Evolutionary conservation across 92 coral and sea anemone species (phyloP).

Genomic region (Epizoanthus scotinus): DNA sequence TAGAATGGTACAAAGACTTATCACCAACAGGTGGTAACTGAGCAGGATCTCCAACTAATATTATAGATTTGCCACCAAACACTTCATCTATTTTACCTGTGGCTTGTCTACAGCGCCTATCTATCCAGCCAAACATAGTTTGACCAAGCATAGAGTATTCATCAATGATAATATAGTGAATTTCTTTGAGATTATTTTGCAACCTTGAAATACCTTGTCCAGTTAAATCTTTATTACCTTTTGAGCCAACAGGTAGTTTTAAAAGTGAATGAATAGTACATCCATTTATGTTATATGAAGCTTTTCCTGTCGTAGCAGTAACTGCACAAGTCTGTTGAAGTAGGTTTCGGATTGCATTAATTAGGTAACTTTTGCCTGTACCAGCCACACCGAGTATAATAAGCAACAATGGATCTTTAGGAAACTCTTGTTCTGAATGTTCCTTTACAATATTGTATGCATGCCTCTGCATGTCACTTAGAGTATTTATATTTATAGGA

Average conservation of each 20-base stretch:
- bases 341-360: constrained; percentile 49
- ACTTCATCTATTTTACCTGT: constrained; percentile 47
- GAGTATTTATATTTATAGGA: constrained; percentile 23
- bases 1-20: constrained; percentile 58
- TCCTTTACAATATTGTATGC: constrained; percentile 34
- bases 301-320: constrained; percentile 48
- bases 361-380: constrained; percentile 14
- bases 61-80: constrained; percentile 60
- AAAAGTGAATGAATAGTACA: constrained; percentile 54
- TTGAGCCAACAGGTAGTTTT: constrained; percentile 50
- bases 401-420: neutral
- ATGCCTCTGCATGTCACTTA: constrained; percentile 34
- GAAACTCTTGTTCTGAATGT: constrained; percentile 36
- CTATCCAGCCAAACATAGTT: constrained; percentile 60
- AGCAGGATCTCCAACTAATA: constrained; percentile 55
- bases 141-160: constrained; percentile 61
- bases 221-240: constrained; percentile 41
- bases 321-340: constrained; percentile 40
- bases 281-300: constrained; percentile 48
- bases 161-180: constrained; percentile 45
- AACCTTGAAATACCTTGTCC: constrained; percentile 42
- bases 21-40: constrained; percentile 54
- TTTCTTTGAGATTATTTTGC: constrained; percentile 44
- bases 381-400: constrained; percentile 46
- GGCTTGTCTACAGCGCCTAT: constrained; percentile 56